A percentile compares a stretch with the other conserved stretches of the same genome.
Evolutionary conservation across 1,140 invertebrate genomes (phyloP).

Genomic region (Contarinia nasturtii): DNA sequence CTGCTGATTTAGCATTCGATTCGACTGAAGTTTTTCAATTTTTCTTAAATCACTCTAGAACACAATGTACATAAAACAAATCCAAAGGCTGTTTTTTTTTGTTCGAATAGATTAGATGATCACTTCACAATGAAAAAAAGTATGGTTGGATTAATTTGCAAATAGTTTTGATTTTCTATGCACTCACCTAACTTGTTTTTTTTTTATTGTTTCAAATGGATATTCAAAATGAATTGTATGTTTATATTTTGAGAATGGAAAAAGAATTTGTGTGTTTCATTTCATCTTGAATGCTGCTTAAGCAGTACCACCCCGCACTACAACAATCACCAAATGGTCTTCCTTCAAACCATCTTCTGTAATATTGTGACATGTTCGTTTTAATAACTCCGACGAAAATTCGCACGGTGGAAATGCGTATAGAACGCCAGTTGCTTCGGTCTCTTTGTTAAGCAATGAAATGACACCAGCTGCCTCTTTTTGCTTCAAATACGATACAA

Average conservation of each 20-base stretch:
- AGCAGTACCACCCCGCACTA: slow-evolving; percentile 72
- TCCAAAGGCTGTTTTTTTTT: too few species aligned
- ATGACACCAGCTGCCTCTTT: slow-evolving; percentile 97
- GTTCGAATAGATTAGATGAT: too few species aligned
- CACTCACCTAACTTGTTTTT: too few species aligned
- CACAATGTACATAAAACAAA: too few species aligned
- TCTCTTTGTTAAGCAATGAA: slow-evolving; percentile 72
- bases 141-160: background rate
- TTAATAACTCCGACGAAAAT: slow-evolving; percentile 77
- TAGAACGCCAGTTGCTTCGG: slow-evolving; percentile 72
- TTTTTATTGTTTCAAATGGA: background rate
- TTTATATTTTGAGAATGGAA: background rate
- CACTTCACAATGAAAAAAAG: too few species aligned
- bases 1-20: too few species aligned
- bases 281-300: slow-evolving; percentile 26
- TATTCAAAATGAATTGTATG: background rate
- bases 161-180: background rate
- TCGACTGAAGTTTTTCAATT: too few species aligned
- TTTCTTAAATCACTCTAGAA: too few species aligned
- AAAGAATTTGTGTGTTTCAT: background rate
- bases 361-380: slow-evolving; percentile 71
- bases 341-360: slow-evolving; percentile 77
- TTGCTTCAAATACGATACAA: slow-evolving; percentile 91
- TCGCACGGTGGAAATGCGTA: slow-evolving; percentile 90
- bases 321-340: slow-evolving; percentile 87